Percentiles rank a stretch among this genome's conserved stretches.
These are phyloP conservation scores for Decapterus maruadsi DNA, from an alignment of 2,797 vertebrate species.

Conservation along the genomic window DNA sequence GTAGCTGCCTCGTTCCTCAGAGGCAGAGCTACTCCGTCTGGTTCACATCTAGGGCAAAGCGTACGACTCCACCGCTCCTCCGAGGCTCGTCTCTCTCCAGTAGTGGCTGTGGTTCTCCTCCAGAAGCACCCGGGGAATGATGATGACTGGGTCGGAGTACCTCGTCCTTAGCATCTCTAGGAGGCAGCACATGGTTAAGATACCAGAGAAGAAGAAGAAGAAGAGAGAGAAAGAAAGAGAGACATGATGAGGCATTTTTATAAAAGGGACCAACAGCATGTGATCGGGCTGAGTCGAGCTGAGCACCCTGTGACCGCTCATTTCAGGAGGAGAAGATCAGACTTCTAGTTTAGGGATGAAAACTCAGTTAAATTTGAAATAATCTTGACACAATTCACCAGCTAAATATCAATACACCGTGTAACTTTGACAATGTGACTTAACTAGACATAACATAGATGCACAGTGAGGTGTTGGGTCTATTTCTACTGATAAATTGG, in stretches of 20 bases:
- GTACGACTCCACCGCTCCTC: conserved; percentile 80
- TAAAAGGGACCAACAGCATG: conserved; percentile 49
- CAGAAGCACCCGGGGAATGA: conserved; percentile 87
- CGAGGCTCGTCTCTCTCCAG: conserved; percentile 80
- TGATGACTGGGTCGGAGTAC: conserved; percentile 86
- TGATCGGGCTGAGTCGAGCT: conserved; percentile 30
- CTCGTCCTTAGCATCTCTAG: conserved; percentile 85
- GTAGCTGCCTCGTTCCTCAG: conserved; percentile 18
- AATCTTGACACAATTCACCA: background rate
- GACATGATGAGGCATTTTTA: conserved; percentile 77
- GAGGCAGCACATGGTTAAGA: conserved; percentile 81
- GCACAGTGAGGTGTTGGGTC: background rate
- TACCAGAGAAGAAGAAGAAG: conserved; percentile 58
- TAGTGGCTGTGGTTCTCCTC: conserved; percentile 83
- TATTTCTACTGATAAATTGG: conserved; percentile 3
- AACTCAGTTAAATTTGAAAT: background rate
- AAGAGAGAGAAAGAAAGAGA: conserved; percentile 73
- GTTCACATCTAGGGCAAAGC: conserved; percentile 84
- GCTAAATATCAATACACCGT: background rate
- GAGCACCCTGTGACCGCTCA: conserved; percentile 82
- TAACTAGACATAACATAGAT: background rate
- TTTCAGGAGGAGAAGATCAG: conserved; percentile 44
- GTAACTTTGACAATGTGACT: conserved; percentile 7
- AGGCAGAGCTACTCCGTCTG: conserved; percentile 74
- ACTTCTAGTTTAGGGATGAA: background rate